Base-by-base conservation (phyloP, 1,140 invertebrate species). In the Drosophila serrata region DNA sequence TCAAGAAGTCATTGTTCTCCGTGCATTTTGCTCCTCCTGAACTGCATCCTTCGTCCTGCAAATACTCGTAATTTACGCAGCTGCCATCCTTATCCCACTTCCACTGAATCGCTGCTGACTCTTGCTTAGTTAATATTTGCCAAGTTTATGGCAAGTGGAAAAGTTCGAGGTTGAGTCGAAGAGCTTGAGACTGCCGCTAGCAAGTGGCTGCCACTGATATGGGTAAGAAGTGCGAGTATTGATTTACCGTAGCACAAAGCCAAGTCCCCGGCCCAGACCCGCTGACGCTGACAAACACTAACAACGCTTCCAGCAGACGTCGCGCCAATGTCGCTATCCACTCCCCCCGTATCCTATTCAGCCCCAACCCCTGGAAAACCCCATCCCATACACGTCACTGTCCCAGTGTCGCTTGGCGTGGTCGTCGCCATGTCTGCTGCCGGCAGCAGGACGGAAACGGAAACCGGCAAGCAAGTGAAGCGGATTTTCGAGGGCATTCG, bases 121-220 rank as follows among this genome's bases (percentile, higher is more conserved):
- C 75, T 62, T 31, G 65, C 63, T 88, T 67, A 79, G 82, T 82
- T 86, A 87, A 86, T 87, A 87, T 86, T 87, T 80, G 79, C 58
- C 61, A 64, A 59, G 51, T 82, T 76, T 74, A 70, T 79, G 62
- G 63, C 55, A 82, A 82, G 74, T 78, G 58, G 74, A 65, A 79
- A 75, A 87, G 61, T 87, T 80, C 49, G 63, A 24, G 51, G 42
- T 39, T 39, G 37, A n/a, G 59, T 33, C 49, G 49, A 31, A 53
- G 27, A 59, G 58, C 22, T 64, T 37, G n/a, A 51, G 31, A 12
- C 45, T 49, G 40, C 33, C 35, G 45, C 60, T 51, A 17, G 53
- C 19, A 59, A 76, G 74, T 76, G 65, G 40, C 79, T 75, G 84
- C 75, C 33, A 76, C 45, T 87, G 84, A 88, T 88, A 76, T 79